These are phyloP conservation scores for Gallinago media DNA, from an alignment of 2,113 vertebrate species.

Conservation along the genomic window DNA sequence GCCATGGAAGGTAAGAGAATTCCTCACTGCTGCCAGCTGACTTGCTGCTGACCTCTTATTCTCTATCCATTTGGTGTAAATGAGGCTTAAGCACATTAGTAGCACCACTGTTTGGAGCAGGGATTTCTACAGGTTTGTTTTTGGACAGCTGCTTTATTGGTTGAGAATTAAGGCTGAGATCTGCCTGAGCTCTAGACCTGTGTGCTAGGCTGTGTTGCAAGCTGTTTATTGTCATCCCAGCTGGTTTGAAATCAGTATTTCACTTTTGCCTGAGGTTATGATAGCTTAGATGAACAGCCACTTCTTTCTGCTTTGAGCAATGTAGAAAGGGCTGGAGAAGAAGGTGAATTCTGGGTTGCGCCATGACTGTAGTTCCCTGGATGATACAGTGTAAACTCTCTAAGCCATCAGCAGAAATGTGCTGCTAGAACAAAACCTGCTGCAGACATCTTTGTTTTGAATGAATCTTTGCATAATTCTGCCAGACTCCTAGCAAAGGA, in stretches of 20 bases:
- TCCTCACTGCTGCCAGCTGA: background rate
- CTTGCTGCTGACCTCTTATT: background rate
- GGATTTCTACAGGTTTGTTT: background rate
- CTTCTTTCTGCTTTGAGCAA: background rate
- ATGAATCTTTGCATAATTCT: background rate
- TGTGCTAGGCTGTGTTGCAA: background rate
- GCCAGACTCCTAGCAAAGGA: background rate
- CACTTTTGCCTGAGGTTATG: accelerated
- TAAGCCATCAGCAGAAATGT: background rate
- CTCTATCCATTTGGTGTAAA: background rate
- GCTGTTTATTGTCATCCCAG: background rate
- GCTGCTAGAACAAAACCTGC: background rate
- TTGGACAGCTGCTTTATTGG: background rate
- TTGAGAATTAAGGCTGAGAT: background rate
- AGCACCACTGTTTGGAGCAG: background rate
- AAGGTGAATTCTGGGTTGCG: background rate
- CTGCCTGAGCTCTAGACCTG: background rate
- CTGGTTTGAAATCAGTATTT: background rate
- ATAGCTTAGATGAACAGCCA: background rate
- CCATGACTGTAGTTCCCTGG: background rate
- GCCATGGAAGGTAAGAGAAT: conserved; percentile 91
- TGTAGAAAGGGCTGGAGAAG: background rate
- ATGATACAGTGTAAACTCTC: background rate
- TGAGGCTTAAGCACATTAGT: background rate
- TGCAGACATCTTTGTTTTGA: background rate